Conservation (phyloP, 2,113 vertebrate species). For the Plotosus lineatus region DNA sequence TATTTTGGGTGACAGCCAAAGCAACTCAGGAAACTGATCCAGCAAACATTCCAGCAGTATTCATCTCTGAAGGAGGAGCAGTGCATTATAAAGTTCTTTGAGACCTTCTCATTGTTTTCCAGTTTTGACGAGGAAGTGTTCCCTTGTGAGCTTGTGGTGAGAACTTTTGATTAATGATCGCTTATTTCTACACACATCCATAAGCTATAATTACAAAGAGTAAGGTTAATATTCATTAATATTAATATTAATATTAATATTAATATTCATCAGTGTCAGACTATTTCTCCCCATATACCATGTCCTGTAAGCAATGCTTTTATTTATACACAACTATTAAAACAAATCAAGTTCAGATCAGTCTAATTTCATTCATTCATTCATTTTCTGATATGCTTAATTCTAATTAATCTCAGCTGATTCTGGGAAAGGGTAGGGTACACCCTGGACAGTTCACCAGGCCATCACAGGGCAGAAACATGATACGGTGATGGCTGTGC, state of each 20-base stretch:
- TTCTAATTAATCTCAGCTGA: too few species aligned
- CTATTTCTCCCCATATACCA: background rate
- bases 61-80: constrained; percentile 77
- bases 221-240: too few species aligned
- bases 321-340: background rate
- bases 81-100: constrained; percentile 81
- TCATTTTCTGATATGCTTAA: too few species aligned
- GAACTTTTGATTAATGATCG: background rate
- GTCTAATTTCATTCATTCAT: too few species aligned
- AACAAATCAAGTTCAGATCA: background rate
- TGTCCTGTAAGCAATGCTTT: background rate
- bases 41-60: constrained; percentile 84
- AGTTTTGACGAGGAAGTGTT: constrained; percentile 82
- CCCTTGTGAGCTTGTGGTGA: constrained; percentile 81
- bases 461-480: too few species aligned
- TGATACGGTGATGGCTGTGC: too few species aligned
- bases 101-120: constrained; percentile 73
- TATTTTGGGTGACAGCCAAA: constrained; percentile 66
- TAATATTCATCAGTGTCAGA: background rate
- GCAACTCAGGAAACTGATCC: constrained; percentile 83
- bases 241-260: too few species aligned
- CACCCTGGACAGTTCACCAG: too few species aligned
- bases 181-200: background rate
- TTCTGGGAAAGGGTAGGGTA: too few species aligned
- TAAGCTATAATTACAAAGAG: background rate